Percentiles rank a stretch among this genome's conserved stretches.
These are phyloP conservation scores for Aleiodes leptofemur DNA, from an alignment of 2,888 invertebrate genomes.

Conservation along the genomic window DNA sequence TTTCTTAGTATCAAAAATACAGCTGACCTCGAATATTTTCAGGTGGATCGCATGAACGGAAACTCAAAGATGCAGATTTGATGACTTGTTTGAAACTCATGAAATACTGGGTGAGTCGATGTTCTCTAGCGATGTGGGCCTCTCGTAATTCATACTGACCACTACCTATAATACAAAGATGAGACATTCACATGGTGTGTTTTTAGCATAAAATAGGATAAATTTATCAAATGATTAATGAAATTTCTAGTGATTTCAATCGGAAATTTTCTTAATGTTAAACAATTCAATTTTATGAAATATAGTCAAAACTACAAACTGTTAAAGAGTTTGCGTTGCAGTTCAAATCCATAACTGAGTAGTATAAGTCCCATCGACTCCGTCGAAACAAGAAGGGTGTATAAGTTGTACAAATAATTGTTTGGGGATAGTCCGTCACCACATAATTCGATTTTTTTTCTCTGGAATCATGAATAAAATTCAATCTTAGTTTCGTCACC, in stretches of 20 bases:
- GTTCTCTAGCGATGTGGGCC: neutral
- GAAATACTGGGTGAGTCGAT: constrained; percentile 2
- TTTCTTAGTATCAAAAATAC: too few species aligned
- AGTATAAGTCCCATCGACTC: too few species aligned
- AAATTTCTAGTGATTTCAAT: neutral
- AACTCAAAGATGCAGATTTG: neutral
- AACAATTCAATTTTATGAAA: too few species aligned
- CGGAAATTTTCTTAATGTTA: too few species aligned
- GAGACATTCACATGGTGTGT: neutral
- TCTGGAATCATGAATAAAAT: too few species aligned
- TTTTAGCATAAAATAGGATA: too few species aligned
- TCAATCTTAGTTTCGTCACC: too few species aligned
- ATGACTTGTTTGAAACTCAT: neutral
- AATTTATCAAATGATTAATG: too few species aligned
- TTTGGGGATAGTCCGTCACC: neutral
- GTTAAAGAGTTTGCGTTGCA: constrained; percentile 4
- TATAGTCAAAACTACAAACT: too few species aligned
- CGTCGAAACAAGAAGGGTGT: neutral
- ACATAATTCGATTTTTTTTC: neutral
- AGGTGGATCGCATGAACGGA: constrained; percentile 17
- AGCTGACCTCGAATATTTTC: too few species aligned
- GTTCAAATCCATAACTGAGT: neutral
- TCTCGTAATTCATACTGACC: neutral
- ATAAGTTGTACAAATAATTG: constrained; percentile 4
- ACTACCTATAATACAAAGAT: neutral